Conservation (phyloP, 2,113 vertebrate genomes). For the Terrapene triunguis region DNA sequence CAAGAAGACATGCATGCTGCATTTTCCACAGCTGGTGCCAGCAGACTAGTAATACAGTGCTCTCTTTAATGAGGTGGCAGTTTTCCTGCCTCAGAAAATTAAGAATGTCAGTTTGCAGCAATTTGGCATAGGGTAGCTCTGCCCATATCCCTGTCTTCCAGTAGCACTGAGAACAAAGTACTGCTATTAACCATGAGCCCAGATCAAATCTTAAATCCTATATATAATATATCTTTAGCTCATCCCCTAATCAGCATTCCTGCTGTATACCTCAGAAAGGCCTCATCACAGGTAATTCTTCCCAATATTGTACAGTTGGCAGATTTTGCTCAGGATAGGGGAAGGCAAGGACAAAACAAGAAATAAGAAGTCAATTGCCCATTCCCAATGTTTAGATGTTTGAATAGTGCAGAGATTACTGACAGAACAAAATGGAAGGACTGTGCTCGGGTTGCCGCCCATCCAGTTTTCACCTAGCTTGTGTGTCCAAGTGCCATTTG, state of each 20-base stretch:
- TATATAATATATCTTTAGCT: conserved; percentile 42
- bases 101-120: conserved; percentile 74
- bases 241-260: conserved; percentile 28
- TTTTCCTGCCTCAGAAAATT: conserved; percentile 79
- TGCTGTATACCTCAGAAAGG: conserved; percentile 3
- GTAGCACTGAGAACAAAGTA: conserved; percentile 57
- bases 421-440: background rate
- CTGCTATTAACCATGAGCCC: conserved; percentile 52
- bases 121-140: conserved; percentile 68
- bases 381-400: fast-evolving
- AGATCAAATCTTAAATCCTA: conserved; percentile 49
- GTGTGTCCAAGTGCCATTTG: too few relatives aligned
- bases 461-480: too few relatives aligned
- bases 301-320: background rate
- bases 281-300: conserved; percentile 38
- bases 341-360: conserved; percentile 13
- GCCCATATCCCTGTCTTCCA: conserved; percentile 62
- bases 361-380: conserved; percentile 18
- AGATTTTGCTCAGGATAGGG: background rate
- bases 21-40: conserved; percentile 63
- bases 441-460: too few relatives aligned
- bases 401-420: background rate
- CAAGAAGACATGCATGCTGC: conserved; percentile 55
- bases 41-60: conserved; percentile 66
- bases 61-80: conserved; percentile 77